phyloP scores from a whole-genome alignment of 2,797 vertebrate species.

The Melanotaenia boesemani region DNA sequence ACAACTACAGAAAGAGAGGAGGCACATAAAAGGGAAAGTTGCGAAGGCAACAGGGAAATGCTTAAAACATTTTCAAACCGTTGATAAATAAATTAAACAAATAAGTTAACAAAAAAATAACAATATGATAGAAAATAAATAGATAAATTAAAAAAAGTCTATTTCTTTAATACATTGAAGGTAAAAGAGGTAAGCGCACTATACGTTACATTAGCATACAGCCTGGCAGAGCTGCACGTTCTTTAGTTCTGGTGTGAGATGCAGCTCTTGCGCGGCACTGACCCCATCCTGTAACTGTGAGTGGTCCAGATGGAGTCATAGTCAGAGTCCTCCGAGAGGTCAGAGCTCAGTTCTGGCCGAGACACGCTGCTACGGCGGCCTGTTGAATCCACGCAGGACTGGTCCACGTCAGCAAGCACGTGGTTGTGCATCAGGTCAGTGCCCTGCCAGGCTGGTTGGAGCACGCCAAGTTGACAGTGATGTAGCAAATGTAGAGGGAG shows the following conservation, averaged over 20 bases:
- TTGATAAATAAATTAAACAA: constrained; percentile 73
- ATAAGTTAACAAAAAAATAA: constrained; percentile 77
- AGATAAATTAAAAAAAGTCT: constrained; percentile 70
- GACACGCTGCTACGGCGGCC: constrained; percentile 97
- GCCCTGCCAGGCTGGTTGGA: constrained; percentile 98
- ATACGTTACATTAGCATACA: constrained; percentile 65
- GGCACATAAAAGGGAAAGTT: constrained; percentile 91
- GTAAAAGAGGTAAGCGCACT: constrained; percentile 75
- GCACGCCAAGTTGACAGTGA: constrained; percentile 26
- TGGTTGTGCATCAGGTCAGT: constrained; percentile 99
- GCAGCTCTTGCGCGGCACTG: constrained; percentile 98
- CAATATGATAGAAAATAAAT: constrained; percentile 77
- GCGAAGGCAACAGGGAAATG: constrained; percentile 92
- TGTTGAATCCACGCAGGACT: constrained; percentile 93
- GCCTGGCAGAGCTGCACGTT: constrained; percentile 61
- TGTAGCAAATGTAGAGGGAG: constrained; percentile 25
- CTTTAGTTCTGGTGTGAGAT: constrained; percentile 98
- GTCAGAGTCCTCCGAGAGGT: constrained; percentile 99
- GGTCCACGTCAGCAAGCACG: constrained; percentile 96
- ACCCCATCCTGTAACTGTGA: constrained; percentile 99
- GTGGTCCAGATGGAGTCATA: constrained; percentile 99
- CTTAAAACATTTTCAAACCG: constrained; percentile 84
- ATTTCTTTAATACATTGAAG: constrained; percentile 62
- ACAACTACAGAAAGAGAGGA: constrained; percentile 90
- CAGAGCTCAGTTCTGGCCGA: constrained; percentile 93